Evolutionary conservation across 2,797 vertebrate genomes (phyloP).

Genomic region (Zalophus californianus): DNA sequence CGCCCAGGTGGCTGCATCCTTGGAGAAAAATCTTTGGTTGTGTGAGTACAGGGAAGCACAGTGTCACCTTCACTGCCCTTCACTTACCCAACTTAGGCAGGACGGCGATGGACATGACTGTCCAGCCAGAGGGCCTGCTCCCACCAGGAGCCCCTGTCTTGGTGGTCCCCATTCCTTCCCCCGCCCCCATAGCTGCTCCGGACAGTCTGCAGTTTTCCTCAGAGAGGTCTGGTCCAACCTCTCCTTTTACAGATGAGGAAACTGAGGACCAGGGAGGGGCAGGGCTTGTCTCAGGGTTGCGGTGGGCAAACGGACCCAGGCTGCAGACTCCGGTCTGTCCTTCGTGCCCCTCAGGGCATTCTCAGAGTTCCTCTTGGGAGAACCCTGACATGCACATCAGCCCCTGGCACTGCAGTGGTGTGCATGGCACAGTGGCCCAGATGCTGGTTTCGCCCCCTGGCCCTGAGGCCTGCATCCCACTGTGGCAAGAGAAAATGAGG

Average conservation of each 20-base stretch:
- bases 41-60: neutral
- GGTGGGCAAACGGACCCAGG: neutral
- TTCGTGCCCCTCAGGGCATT: neutral
- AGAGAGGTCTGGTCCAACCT: neutral
- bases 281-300: neutral
- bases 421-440: neutral
- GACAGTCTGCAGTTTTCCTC: neutral
- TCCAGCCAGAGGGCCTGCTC: neutral
- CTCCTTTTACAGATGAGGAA: neutral
- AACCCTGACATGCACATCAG: neutral
- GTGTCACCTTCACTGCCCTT: neutral
- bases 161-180: neutral
- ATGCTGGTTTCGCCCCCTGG: neutral
- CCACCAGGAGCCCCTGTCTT: too few species aligned
- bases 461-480: neutral
- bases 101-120: neutral
- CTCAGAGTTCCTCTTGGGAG: neutral
- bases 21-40: neutral
- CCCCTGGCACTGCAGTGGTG: too few species aligned
- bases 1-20: neutral
- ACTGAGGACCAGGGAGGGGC: neutral
- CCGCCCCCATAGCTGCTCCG: neutral
- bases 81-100: neutral
- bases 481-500: constrained; percentile 67
- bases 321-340: neutral